Percentiles rank a stretch among this genome's conserved stretches.
Conservation (phyloP, 30 jellyfish, hydroid and myxozoan species). For the Pelagia noctiluca region DNA sequence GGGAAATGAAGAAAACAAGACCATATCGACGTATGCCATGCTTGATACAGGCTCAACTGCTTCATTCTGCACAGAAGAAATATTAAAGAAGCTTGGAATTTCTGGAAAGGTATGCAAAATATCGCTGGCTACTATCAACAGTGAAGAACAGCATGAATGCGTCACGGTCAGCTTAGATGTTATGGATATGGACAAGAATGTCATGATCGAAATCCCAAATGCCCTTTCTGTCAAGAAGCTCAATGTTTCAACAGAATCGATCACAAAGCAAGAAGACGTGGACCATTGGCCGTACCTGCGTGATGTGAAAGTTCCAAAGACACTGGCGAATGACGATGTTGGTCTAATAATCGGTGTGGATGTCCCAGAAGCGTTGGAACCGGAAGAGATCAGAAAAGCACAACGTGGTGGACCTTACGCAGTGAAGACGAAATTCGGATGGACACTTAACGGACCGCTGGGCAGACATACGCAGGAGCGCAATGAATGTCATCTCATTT, state of each 20-base stretch:
- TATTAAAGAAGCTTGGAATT: constrained; percentile 46
- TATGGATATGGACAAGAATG: constrained; percentile 43
- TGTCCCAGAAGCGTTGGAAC: constrained; percentile 47
- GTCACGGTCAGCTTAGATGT: constrained; percentile 44
- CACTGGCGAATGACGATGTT: constrained; percentile 28
- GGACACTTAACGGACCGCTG: constrained; percentile 70
- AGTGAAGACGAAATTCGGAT: constrained; percentile 63
- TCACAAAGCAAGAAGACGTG: constrained; percentile 46
- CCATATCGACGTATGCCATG: constrained; percentile 33
- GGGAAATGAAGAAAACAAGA: constrained; percentile 14
- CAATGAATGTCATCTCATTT: constrained; percentile 24
- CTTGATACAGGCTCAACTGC: constrained; percentile 70
- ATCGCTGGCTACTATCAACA: constrained; percentile 51
- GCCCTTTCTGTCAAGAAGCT: constrained; percentile 35
- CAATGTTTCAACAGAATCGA: constrained; percentile 31
- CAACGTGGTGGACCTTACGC: constrained; percentile 58
- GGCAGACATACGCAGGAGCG: constrained; percentile 26
- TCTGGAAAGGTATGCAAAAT: constrained; percentile 32
- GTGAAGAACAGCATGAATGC: constrained; percentile 40
- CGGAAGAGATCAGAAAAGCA: constrained; percentile 20
- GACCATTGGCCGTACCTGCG: constrained; percentile 50
- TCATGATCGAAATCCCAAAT: constrained; percentile 34
- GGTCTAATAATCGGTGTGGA: constrained; percentile 54
- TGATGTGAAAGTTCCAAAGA: constrained; percentile 37
- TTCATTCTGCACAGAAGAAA: constrained; percentile 43